A percentile compares a stretch with the other conserved stretches of the same genome.
These are phyloP conservation scores for Electrophaes corylata DNA, from an alignment of 2,888 invertebrate genomes.

Conservation along the genomic window DNA sequence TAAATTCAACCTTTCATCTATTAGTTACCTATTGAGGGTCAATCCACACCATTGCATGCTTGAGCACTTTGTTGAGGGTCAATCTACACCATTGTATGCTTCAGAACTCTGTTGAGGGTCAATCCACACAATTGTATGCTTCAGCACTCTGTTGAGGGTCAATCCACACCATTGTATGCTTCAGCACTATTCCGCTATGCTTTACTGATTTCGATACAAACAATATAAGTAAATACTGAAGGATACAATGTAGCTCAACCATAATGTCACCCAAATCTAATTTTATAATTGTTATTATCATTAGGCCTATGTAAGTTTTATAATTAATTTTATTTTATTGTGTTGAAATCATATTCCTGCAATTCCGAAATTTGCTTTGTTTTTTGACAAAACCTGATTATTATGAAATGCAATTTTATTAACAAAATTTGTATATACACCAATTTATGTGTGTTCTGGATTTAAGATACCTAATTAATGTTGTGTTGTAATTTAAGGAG, in stretches of 20 bases:
- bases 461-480: constrained; percentile 51
- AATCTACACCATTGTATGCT: neutral
- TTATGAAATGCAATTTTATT: constrained; percentile 14
- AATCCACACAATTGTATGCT: neutral
- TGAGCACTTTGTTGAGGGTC: constrained; percentile 6
- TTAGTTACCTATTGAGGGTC: constrained; percentile 32
- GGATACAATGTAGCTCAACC: neutral
- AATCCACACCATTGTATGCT: neutral
- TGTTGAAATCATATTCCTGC: constrained; percentile 55
- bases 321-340: constrained; percentile 73
- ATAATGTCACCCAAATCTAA: constrained; percentile 33
- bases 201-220: neutral
- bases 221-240: neutral
- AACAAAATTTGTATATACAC: constrained; percentile 42
- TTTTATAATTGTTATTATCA: constrained; percentile 26
- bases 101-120: constrained; percentile 7
- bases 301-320: constrained; percentile 47
- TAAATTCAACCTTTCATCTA: constrained; percentile 19
- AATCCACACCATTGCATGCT: neutral
- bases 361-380: constrained; percentile 1
- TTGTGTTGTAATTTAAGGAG: constrained; percentile 68
- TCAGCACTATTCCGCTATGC: neutral
- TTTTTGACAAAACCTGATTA: constrained; percentile 3
- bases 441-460: constrained; percentile 32
- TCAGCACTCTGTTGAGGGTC: neutral